These are phyloP conservation scores for Epicauta chinensis DNA, from an alignment of 1,140 invertebrate genomes.

Conservation along the genomic window DNA sequence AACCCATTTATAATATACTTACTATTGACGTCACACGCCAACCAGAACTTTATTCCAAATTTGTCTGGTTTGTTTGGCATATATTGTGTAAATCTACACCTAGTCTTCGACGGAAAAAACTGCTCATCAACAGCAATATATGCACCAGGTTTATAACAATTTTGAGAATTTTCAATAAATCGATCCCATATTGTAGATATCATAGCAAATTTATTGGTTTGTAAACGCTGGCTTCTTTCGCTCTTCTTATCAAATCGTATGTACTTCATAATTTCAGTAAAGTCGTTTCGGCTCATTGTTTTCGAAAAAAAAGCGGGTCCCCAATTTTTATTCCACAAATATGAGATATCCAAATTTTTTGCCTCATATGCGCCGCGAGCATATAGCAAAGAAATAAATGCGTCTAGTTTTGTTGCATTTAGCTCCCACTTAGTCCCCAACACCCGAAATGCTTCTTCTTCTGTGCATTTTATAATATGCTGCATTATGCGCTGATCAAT, in stretches of 20 bases:
- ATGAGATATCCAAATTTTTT: constrained; percentile 26
- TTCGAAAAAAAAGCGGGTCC: constrained; percentile 27
- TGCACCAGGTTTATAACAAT: constrained; percentile 34
- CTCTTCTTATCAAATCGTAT: constrained; percentile 37
- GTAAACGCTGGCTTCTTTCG: constrained; percentile 28
- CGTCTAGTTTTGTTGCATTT: constrained; percentile 24
- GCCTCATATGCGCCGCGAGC: constrained; percentile 30
- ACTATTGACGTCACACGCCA: constrained; percentile 32
- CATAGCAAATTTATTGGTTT: constrained; percentile 38
- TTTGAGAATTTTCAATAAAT: constrained; percentile 39
- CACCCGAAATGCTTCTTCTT: constrained; percentile 23
- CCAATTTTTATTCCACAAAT: constrained; percentile 20
- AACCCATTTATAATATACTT: constrained; percentile 41
- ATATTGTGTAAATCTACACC: constrained; percentile 40
- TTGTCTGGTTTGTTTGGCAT: constrained; percentile 41
- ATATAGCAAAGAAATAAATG: constrained; percentile 35
- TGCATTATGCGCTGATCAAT: constrained; percentile 26
- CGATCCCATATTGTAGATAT: constrained; percentile 36
- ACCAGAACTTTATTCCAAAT: constrained; percentile 42
- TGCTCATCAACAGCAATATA: constrained; percentile 40
- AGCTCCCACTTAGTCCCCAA: constrained; percentile 25
- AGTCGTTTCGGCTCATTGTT: constrained; percentile 33
- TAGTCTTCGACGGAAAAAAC: constrained; percentile 38
- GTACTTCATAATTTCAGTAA: constrained; percentile 37
- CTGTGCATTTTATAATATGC: constrained; percentile 1